These are phyloP conservation scores for Steromphala cineraria DNA, from an alignment of 2,888 invertebrate species.

Conservation along the genomic window DNA sequence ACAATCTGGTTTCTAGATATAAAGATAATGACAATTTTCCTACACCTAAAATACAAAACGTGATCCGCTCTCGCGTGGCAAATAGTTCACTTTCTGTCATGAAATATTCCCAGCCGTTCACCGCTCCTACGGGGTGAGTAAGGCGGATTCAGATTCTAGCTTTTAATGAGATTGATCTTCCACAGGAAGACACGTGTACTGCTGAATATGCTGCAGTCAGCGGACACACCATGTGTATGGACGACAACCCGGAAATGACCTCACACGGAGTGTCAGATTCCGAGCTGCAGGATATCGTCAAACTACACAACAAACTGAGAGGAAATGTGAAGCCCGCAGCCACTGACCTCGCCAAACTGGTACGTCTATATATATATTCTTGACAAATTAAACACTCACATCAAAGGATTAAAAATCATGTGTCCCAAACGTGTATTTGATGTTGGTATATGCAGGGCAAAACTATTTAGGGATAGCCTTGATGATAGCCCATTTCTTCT, in stretches of 20 bases:
- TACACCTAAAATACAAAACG: too few species aligned
- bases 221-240: slow-evolving; percentile 60
- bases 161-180: too few species aligned
- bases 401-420: neutral
- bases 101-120: too few species aligned
- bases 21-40: too few species aligned
- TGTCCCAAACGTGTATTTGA: neutral
- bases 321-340: slow-evolving; percentile 54
- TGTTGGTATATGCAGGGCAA: neutral
- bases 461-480: neutral
- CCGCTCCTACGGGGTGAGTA: too few species aligned
- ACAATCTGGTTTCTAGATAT: too few species aligned
- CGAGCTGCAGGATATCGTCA: slow-evolving; percentile 46
- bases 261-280: slow-evolving; percentile 45
- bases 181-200: neutral
- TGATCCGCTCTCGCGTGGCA: too few species aligned
- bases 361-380: slow-evolving; percentile 29
- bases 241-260: slow-evolving; percentile 47
- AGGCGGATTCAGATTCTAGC: too few species aligned
- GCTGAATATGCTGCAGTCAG: slow-evolving; percentile 43
- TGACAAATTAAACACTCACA: neutral
- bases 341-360: slow-evolving; percentile 57
- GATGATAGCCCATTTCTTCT: neutral
- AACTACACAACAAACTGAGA: slow-evolving; percentile 57
- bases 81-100: too few species aligned